Evolutionary conservation across 2,888 invertebrate genomes (phyloP).

Genomic region (Graphium colonna): DNA sequence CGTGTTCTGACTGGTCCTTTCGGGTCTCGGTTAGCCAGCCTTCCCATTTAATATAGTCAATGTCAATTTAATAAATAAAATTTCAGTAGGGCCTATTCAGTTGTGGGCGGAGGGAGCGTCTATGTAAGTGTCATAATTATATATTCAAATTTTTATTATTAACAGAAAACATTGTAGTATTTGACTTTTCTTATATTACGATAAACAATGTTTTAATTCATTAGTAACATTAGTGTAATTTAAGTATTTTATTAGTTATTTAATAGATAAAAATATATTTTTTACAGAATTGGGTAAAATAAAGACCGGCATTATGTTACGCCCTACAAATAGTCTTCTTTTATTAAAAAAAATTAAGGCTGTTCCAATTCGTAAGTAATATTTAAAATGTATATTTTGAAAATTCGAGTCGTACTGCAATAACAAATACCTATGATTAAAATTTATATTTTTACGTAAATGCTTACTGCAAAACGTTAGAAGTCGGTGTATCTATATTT

Average conservation of each 20-base stretch:
- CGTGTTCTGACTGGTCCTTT: background rate
- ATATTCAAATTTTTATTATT: background rate
- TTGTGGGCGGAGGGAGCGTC: background rate
- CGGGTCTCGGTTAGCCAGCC: background rate
- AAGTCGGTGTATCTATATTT: too few species aligned
- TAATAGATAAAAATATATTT: background rate
- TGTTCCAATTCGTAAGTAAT: constrained; percentile 11
- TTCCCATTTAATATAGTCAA: constrained; percentile 5
- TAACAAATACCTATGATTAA: too few species aligned
- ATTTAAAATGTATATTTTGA: too few species aligned
- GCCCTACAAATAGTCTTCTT: constrained; percentile 3
- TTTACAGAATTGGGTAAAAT: constrained; percentile 14
- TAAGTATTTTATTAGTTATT: too few species aligned
- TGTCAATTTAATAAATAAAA: constrained; percentile 17
- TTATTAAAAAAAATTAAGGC: constrained; percentile 7
- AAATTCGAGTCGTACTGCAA: too few species aligned
- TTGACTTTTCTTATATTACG: too few species aligned
- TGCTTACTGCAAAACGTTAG: too few species aligned
- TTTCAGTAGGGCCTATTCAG: constrained; percentile 1
- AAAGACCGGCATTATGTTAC: constrained; percentile 11
- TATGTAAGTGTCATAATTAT: background rate
- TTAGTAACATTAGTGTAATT: too few species aligned
- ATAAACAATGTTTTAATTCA: too few species aligned
- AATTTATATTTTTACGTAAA: too few species aligned
- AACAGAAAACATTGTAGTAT: background rate